These are phyloP conservation scores for Hipposideros armiger DNA, from an alignment of 2,113 vertebrate species.

Conservation along the genomic window DNA sequence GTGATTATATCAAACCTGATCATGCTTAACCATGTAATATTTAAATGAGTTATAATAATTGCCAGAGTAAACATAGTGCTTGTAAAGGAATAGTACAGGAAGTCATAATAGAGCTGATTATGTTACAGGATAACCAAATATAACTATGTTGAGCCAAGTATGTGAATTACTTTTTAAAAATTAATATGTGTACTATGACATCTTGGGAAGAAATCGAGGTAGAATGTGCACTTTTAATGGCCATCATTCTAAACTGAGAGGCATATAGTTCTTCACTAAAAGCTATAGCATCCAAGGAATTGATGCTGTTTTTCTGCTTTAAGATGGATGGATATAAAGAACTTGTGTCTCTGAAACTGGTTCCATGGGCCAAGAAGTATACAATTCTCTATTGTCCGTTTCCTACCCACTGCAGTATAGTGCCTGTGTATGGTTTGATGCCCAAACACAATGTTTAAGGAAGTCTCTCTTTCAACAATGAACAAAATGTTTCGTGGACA, in stretches of 20 bases:
- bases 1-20: not conserved
- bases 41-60: slow-evolving; percentile 14
- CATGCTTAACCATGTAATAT: not conserved
- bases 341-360: not conserved
- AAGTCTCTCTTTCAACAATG: not conserved
- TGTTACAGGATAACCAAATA: not conserved
- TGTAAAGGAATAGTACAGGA: not conserved
- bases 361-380: not conserved
- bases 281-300: not conserved
- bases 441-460: not conserved
- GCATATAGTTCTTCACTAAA: not conserved
- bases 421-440: not conserved
- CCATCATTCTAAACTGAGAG: not conserved
- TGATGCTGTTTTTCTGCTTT: not conserved
- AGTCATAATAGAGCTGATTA: not conserved
- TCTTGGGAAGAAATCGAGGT: not conserved
- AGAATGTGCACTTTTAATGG: not conserved
- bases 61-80: not conserved
- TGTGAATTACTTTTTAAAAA: not conserved
- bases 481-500: not conserved
- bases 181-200: not conserved
- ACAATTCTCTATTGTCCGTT: not conserved
- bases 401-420: not conserved
- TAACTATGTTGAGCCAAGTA: not conserved
- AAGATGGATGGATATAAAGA: not conserved